Evolutionary conservation across 92 coral and sea anemone species (phyloP), one percentile per base, ranked within the genome.

Genomic region (Isaurus tuberculatus): DNA sequence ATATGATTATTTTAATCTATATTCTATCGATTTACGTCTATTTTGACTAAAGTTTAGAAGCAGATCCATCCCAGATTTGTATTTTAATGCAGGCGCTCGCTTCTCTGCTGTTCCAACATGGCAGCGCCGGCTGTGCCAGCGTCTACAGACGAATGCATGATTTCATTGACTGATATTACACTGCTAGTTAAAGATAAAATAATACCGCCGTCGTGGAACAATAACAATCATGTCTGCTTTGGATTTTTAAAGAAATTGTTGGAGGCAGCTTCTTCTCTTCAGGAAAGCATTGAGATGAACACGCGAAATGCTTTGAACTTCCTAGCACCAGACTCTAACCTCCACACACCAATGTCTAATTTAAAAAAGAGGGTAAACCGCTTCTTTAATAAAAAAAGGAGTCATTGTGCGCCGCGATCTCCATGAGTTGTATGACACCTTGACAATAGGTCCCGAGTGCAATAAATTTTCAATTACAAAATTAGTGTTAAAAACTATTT

Each of bases 321-420:
- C 26, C 64, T 73, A 3, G 79, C 48, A 17, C 44, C 46, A 49
- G 80, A 30, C 6, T 64, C 31, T 49, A 51, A 64, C 29, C 65
- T 48, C 53, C 80, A 65, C n/a, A 74, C 80, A n/a, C 48, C 53
- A 31, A 74, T 74, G 31, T 74, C 48, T 31, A 74, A 53, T 74
- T 40, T 53, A 3, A 74, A 53, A 74, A 51, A 53, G 46, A 74
- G 53, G 53, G 80, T 74, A 14, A 28, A 28, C 44, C 53, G 30
- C 44, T 53, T 74, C 53, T 17, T 53, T 64, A 27, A 5, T 31
- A 74, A 27, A 14, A n/a, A 74, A 51, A 7, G 65, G 66, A 43
- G 65, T 73, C 34, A 72, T 22, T 22, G 44, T 11, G 34, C 44
- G 78, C 64, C 31, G 46, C 51, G 51, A 48, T 73, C 66, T 73